These are phyloP conservation scores for Hemiprocne comata DNA, from an alignment of 2,113 vertebrate genomes.

Conservation along the genomic window DNA sequence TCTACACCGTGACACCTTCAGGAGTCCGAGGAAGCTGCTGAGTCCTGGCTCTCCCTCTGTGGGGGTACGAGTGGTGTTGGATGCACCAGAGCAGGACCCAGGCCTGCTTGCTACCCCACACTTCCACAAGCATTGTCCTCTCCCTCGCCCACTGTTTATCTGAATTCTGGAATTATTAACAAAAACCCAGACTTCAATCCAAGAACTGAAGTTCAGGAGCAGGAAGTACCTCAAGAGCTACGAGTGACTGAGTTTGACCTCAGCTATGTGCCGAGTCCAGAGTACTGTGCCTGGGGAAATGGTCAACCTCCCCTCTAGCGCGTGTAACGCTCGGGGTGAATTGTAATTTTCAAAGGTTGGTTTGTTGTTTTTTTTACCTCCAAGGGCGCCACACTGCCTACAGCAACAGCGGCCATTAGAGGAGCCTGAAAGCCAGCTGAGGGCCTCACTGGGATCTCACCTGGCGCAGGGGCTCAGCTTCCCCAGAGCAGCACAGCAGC, in stretches of 20 bases:
- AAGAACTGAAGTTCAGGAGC: no score
- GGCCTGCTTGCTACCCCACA: fast-evolving
- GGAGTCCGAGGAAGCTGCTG: fast-evolving
- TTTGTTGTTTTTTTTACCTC: not conserved
- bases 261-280: not conserved
- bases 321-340: fast-evolving
- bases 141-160: fast-evolving
- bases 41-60: fast-evolving
- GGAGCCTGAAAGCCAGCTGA: not conserved
- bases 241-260: fast-evolving
- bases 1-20: fast-evolving
- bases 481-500: no score
- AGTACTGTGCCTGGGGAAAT: fast-evolving
- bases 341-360: fast-evolving
- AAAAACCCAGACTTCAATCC: not conserved
- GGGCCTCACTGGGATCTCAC: no score
- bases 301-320: fast-evolving
- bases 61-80: fast-evolving
- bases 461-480: not conserved
- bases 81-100: fast-evolving
- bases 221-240: no score
- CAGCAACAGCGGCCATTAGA: not conserved
- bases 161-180: not conserved
- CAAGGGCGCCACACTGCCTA: fast-evolving
- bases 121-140: fast-evolving